phyloP scores from a whole-genome alignment of 2,888 invertebrate genomes.

The Leucophenga montana region DNA sequence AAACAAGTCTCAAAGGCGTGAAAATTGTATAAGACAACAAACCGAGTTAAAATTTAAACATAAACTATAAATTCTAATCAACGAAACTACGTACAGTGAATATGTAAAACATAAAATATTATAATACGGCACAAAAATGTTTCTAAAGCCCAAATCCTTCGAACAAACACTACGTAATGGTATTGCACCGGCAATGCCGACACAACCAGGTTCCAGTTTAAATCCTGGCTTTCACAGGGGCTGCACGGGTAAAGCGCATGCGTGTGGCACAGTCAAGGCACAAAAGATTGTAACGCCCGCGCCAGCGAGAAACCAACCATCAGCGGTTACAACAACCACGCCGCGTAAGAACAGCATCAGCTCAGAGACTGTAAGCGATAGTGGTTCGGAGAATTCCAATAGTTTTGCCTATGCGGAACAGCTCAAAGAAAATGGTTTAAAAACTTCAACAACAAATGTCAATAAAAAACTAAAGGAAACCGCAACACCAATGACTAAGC shows the following conservation, averaged over 20 bases:
- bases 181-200: constrained; percentile 65
- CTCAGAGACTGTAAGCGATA: constrained; percentile 72
- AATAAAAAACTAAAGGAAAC: constrained; percentile 14
- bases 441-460: neutral
- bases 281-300: constrained; percentile 46
- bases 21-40: constrained; percentile 50
- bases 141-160: constrained; percentile 70
- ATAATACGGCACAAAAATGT: constrained; percentile 58
- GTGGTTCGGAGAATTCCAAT: constrained; percentile 71
- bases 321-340: constrained; percentile 39
- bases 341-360: constrained; percentile 72
- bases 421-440: neutral
- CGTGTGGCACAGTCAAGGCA: constrained; percentile 76
- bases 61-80: neutral
- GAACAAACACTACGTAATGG: constrained; percentile 71
- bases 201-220: constrained; percentile 66
- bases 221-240: constrained; percentile 77
- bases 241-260: constrained; percentile 85
- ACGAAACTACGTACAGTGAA: neutral
- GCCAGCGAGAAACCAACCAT: constrained; percentile 4
- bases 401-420: constrained; percentile 34
- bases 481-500: constrained; percentile 16
- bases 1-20: constrained; percentile 12
- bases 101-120: neutral
- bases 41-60: constrained; percentile 5